Base-by-base conservation (phyloP, 2,797 vertebrate species). In the Melanogrammus aeglefinus region DNA sequence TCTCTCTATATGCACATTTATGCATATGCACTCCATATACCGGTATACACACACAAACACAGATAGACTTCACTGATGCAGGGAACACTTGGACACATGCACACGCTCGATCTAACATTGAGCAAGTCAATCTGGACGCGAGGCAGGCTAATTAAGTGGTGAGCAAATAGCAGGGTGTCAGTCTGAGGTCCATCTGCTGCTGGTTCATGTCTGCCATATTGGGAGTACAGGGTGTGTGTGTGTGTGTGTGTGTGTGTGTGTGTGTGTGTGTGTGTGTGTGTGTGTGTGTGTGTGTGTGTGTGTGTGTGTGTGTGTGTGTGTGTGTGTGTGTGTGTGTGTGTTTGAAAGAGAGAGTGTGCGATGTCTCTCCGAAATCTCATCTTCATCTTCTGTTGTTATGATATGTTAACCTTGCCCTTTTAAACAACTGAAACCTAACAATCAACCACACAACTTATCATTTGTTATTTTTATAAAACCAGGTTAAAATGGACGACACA, bases 91-190 rank as follows among this genome's bases (percentile, higher is more conserved):
- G 9, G 76, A 71, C 39, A 21, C 31, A 74, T 33, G 12, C 14
- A 76, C 76, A 75, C 41, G 57, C 10, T 70, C 8, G 24, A 70
- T 33, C 27, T 31, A 33, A 27, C 14, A 29, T 16, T 29, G 69
- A 31, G 10, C 69, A 71, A 13, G 69, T 63, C 8, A 71, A 71
- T 71, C 69, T 36, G 18, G 41, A 47, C 41, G 38, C 4, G 31
- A 24, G 35, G 44, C 44, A 79, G 71, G 63, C 38, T 44, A 74
- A 80, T 51, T 70, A 38, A 77, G 69, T 38, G 33, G 47, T 47
- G 39, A 77, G 31, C 24, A 88, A 86, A 90, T 88, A 5, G 70
- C 57, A 75, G 16, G 57, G 72, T 89, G 82, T 86, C 83, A 81
- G 36, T 69, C 29, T 44, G 51, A 78, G 44, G 79, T 88, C 85